Conservation (phyloP, 2,113 vertebrate genomes). For the Silurus meridionalis region DNA sequence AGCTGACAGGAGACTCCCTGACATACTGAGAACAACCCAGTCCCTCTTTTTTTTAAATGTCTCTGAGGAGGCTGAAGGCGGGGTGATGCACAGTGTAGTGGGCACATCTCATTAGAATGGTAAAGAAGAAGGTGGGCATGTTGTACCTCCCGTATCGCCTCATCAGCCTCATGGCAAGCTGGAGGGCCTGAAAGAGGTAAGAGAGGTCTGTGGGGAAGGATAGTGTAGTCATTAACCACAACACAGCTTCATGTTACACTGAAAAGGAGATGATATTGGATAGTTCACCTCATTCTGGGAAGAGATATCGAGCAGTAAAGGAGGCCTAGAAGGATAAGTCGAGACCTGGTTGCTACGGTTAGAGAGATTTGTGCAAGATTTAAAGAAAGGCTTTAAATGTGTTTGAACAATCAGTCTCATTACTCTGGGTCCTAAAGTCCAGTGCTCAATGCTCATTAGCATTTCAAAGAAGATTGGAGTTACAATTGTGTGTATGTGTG, state of each 20-base stretch:
- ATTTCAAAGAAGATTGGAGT: neutral
- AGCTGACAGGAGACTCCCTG: slow-evolving; percentile 48
- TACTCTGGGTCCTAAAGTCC: neutral
- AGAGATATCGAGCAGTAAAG: neutral
- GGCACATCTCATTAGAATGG: slow-evolving; percentile 51
- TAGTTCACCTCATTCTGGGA: neutral
- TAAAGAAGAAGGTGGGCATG: slow-evolving; percentile 31
- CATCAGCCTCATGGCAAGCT: slow-evolving; percentile 46
- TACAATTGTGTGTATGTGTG: neutral
- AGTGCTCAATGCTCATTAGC: neutral
- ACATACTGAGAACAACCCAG: slow-evolving; percentile 4
- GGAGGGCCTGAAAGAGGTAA: slow-evolving; percentile 14
- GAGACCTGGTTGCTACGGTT: neutral
- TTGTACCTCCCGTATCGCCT: slow-evolving; percentile 43
- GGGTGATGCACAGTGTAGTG: slow-evolving; percentile 21
- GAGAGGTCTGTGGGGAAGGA: slow-evolving; percentile 23
- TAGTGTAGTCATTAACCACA: slow-evolving; percentile 13
- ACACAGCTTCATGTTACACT: slow-evolving; percentile 9
- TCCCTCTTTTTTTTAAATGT: neutral
- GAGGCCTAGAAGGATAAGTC: neutral
- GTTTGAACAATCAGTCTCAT: neutral
- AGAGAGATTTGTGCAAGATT: neutral
- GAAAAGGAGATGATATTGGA: slow-evolving; percentile 6
- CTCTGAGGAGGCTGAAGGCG: slow-evolving; percentile 33
- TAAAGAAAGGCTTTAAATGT: neutral